phyloP scores from a whole-genome alignment of 2,113 vertebrate genomes.

The Pteronura brasiliensis region DNA sequence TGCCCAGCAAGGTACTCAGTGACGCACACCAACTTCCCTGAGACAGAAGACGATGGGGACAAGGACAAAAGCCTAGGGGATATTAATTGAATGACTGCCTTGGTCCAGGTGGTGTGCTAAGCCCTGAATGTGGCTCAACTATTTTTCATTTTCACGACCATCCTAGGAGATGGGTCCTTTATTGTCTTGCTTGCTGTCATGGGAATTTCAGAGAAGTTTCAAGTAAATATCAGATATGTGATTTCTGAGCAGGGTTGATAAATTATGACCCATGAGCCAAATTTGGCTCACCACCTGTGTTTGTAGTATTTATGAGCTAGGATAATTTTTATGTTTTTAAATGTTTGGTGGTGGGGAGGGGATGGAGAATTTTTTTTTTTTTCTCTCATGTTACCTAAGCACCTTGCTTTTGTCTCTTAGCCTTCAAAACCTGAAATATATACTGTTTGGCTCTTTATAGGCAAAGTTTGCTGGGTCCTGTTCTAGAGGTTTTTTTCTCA shows the following conservation, averaged over 20 bases:
- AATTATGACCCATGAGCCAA: background rate
- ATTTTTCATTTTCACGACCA: background rate
- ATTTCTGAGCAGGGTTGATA: background rate
- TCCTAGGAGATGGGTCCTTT: background rate
- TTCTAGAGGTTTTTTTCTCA: background rate
- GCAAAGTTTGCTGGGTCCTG: background rate
- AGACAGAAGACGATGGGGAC: background rate
- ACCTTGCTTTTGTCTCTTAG: background rate
- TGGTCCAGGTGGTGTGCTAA: accelerated
- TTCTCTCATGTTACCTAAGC: background rate
- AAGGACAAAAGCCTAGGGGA: background rate
- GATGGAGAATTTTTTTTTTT: background rate
- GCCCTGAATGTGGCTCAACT: accelerated
- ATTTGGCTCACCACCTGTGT: background rate
- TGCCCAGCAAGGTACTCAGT: background rate
- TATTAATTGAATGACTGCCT: accelerated
- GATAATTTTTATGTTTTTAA: background rate
- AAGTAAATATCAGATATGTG: background rate
- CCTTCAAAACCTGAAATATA: background rate
- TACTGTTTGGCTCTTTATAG: background rate
- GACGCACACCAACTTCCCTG: no score
- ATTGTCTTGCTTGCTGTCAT: background rate
- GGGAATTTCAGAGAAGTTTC: background rate
- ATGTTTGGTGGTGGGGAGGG: background rate
- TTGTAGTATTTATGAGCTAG: background rate